A percentile compares a stretch with the other conserved stretches of the same genome.
Conservation (phyloP, 2,113 vertebrate genomes). For the Epinephelus cyanopodus region DNA sequence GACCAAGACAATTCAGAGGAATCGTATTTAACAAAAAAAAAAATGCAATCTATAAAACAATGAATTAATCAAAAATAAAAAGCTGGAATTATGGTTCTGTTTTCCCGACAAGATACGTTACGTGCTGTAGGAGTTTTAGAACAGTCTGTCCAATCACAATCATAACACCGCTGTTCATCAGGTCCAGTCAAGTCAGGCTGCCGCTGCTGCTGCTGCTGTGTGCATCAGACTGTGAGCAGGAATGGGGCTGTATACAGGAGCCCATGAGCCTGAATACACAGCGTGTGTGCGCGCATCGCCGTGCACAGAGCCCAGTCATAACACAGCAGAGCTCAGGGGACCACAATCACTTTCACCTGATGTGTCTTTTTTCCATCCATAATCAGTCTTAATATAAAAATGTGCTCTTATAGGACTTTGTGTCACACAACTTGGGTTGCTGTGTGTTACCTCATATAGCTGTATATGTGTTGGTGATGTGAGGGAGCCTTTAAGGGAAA, state of each 20-base stretch:
- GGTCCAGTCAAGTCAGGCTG: slow-evolving; percentile 13
- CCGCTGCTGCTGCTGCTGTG: not conserved
- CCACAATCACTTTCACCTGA: slow-evolving; percentile 11
- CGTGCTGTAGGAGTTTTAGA: not conserved
- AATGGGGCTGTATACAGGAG: slow-evolving; percentile 13
- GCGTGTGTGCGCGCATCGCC: not conserved
- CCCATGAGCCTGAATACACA: slow-evolving; percentile 21
- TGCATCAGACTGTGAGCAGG: slow-evolving; percentile 58
- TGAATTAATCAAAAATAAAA: not conserved
- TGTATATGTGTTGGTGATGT: not conserved
- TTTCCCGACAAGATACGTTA: not conserved
- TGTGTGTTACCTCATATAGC: slow-evolving; percentile 31
- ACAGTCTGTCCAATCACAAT: not conserved
- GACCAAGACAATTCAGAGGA: not conserved
- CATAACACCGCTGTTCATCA: not conserved
- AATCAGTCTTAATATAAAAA: not conserved
- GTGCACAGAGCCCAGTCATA: not conserved
- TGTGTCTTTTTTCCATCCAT: not conserved
- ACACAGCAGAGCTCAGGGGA: slow-evolving; percentile 26
- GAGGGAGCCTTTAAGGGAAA: slow-evolving; percentile 34
- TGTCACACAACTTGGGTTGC: not conserved
- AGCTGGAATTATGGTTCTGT: not conserved
- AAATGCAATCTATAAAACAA: not conserved
- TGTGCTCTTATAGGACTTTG: not conserved
- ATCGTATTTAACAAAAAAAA: not conserved